Evolutionary conservation across 2,797 vertebrate genomes (phyloP), one percentile per base, ranked within the genome.

Genomic region (Petrocephalus sullivani): DNA sequence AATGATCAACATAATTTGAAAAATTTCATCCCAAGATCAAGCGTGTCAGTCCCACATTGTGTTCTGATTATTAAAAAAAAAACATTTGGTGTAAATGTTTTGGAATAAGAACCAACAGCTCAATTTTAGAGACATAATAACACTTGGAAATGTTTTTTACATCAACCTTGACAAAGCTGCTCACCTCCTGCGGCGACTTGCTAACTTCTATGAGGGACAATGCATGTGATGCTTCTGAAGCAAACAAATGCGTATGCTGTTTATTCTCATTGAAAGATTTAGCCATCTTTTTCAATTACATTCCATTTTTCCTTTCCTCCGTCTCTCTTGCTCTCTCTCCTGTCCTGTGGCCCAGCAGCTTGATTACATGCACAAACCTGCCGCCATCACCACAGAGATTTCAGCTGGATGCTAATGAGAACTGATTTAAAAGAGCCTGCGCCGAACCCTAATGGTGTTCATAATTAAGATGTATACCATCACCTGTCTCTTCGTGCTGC

Each of bases 401-500:
- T 88, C 60, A 86, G 84, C 67, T 51, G 57, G 37, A 88, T 88
- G 87, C 82, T 87, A 87, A 75, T 87, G 78, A 60, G 85, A 86
- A 51, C 58, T 71, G 78, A 64, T 88, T 88, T 75, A 87, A 23
- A 67, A 84, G 61, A 37, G 88, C 82, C 23, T 58, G 33, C 89
- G 61, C 87, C 53, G 33, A 61, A 37, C 58, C 54, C 58, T 57
- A 82, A 86, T 67, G 87, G 82, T 88, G 58, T 87, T 64, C 88
- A 75, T 51, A 56, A 87, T 89, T 64, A 89, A 78, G 83, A 78
- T 86, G 71, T 83, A 61, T 49, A 51, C 84, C 53, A 51, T 88
- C 71, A 46, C 83, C 87, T 67, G 81, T 85, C 87, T 61, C 53
- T 61, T 46, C 6, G 49, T 58, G 89, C 89, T 89, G 91, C 89